phyloP scores from a whole-genome alignment of 2,113 vertebrate genomes.

The Microtus ochrogaster region DNA sequence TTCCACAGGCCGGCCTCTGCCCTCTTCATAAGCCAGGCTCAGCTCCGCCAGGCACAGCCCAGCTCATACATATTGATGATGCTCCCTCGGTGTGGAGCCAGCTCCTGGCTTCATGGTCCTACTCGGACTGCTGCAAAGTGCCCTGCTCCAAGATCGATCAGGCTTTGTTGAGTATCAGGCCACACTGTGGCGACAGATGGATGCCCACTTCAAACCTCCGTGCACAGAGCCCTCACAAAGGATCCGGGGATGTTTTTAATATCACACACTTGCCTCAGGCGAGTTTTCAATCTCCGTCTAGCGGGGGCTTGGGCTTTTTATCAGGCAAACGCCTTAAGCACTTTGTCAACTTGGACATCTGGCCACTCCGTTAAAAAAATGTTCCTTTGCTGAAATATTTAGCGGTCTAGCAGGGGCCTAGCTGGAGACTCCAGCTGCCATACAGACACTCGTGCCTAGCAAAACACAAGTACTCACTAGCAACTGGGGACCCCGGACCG shows the following conservation, averaged over 20 bases:
- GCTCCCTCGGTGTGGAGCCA: conserved; percentile 76
- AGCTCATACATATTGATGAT: conserved; percentile 79
- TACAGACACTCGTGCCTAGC: conserved; percentile 70
- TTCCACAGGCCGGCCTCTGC: not conserved
- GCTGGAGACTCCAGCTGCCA: conserved; percentile 75
- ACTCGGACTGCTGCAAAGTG: conserved; percentile 76
- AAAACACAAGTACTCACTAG: not conserved
- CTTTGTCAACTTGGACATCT: conserved; percentile 98
- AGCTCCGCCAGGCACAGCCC: conserved; percentile 50
- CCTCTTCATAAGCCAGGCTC: conserved; percentile 67
- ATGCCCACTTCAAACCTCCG: conserved; percentile 90
- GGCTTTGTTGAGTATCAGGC: conserved; percentile 94
- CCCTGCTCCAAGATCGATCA: conserved; percentile 91
- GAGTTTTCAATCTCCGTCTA: conserved; percentile 95
- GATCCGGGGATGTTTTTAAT: conserved; percentile 97
- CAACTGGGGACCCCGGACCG: fast-evolving
- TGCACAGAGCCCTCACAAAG: conserved; percentile 96
- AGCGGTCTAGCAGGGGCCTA: conserved; percentile 84
- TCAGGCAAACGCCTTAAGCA: conserved; percentile 98
- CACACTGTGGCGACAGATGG: conserved; percentile 95
- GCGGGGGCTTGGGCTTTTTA: conserved; percentile 93
- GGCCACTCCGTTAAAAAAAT: conserved; percentile 89
- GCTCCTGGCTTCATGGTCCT: conserved; percentile 67
- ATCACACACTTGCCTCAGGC: conserved; percentile 95
- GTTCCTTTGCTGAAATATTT: conserved; percentile 90